phyloP scores from a whole-genome alignment of 2,888 invertebrate genomes.

The Osmoderma eremita region DNA sequence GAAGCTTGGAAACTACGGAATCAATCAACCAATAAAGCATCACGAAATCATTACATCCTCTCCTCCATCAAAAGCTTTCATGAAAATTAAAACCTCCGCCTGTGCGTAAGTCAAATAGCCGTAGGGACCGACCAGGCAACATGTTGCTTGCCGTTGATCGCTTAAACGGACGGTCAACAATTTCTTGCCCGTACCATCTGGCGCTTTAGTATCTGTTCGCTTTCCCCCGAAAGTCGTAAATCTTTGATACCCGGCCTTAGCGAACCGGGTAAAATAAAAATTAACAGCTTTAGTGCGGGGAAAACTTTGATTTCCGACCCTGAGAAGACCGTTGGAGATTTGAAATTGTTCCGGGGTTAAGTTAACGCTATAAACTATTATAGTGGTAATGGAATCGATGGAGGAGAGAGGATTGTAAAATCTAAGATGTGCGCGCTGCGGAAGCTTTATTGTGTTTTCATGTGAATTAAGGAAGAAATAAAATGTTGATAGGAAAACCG shows the following conservation, averaged over 20 bases:
- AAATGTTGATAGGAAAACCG: too few relatives aligned
- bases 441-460: too few relatives aligned
- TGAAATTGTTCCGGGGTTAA: too few relatives aligned
- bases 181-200: conserved; percentile 14
- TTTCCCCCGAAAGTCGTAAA: conserved; percentile 11
- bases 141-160: conserved; percentile 1
- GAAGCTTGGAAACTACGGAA: too few relatives aligned
- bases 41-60: neutral
- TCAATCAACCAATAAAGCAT: neutral
- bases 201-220: conserved; percentile 10
- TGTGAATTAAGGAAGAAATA: too few relatives aligned
- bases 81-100: conserved; percentile 12
- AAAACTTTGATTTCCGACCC: neutral
- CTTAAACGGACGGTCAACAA: conserved; percentile 1
- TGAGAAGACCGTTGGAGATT: too few relatives aligned
- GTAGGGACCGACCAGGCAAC: neutral
- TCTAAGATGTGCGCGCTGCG: too few relatives aligned
- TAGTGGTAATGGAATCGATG: too few relatives aligned
- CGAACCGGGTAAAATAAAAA: neutral
- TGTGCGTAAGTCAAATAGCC: neutral
- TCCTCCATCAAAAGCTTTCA: neutral
- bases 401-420: too few relatives aligned
- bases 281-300: neutral
- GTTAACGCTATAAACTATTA: too few relatives aligned
- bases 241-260: conserved; percentile 3